These are phyloP conservation scores for Percopsis transmontana DNA, from an alignment of 2,113 vertebrate genomes.

Conservation along the genomic window DNA sequence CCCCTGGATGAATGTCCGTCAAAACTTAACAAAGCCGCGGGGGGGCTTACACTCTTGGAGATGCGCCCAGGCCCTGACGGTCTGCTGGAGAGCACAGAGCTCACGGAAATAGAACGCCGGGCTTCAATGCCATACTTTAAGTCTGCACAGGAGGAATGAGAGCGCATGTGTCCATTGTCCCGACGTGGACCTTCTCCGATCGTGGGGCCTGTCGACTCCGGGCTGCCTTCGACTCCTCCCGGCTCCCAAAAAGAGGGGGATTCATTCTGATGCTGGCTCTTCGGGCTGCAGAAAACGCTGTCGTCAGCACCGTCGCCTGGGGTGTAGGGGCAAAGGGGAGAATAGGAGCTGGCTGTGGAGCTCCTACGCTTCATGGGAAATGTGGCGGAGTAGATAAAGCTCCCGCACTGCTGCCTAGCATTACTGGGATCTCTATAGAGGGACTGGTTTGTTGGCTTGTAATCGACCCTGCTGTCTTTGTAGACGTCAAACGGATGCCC, in stretches of 20 bases:
- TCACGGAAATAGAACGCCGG: constrained; percentile 73
- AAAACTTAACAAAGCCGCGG: constrained; percentile 53
- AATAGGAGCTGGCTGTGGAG: constrained; percentile 53
- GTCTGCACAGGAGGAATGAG: constrained; percentile 66
- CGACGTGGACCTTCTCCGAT: constrained; percentile 18
- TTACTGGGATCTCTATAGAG: constrained; percentile 42
- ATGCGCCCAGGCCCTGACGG: constrained; percentile 74
- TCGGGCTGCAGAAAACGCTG: constrained; percentile 73
- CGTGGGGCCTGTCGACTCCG: constrained; percentile 51
- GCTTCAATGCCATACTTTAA: constrained; percentile 76
- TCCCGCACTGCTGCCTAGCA: constrained; percentile 11
- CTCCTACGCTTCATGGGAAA: constrained; percentile 40
- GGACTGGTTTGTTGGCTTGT: constrained; percentile 27
- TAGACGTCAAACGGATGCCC: constrained; percentile 23
- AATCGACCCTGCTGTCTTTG: constrained; percentile 22
- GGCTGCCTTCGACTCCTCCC: constrained; percentile 50
- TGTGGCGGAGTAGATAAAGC: constrained; percentile 23
- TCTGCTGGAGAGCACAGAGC: constrained; percentile 72
- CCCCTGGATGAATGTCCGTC: constrained; percentile 7
- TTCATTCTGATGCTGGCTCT: constrained; percentile 51
- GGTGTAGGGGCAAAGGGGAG: constrained; percentile 51
- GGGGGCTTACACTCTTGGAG: constrained; percentile 73
- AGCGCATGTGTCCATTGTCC: constrained; percentile 27
- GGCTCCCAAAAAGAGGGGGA: constrained; percentile 46
- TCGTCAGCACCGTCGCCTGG: constrained; percentile 58